Percentiles rank a stretch among this genome's conserved stretches.
These are phyloP conservation scores for Epirrhoe alternata DNA, from an alignment of 2,888 invertebrate species.

Conservation along the genomic window DNA sequence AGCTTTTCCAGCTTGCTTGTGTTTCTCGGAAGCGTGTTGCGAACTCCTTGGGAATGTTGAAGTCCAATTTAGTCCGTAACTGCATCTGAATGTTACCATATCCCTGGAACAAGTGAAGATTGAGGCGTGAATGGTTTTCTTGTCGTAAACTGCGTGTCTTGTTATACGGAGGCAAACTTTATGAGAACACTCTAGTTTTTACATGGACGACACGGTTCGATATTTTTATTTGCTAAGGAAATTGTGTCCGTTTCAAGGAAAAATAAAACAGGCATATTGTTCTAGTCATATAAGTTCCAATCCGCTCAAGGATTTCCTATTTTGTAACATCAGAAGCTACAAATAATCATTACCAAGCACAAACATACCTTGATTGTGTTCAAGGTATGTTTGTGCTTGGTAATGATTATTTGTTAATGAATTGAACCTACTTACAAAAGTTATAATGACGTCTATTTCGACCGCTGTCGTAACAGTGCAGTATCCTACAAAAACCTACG, in stretches of 20 bases:
- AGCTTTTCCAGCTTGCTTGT: slow-evolving; percentile 60
- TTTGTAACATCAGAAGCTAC: neutral
- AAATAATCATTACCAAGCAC: neutral
- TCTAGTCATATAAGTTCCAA: neutral
- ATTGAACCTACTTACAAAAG: no score
- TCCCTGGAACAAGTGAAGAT: slow-evolving; percentile 77
- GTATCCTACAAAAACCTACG: neutral
- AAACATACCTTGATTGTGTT: neutral
- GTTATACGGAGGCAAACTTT: slow-evolving; percentile 68
- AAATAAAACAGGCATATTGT: neutral
- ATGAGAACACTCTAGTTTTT: slow-evolving; percentile 58
- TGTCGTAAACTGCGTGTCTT: slow-evolving; percentile 75
- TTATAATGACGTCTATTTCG: neutral
- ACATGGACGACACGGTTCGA: slow-evolving; percentile 42
- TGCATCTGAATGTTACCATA: slow-evolving; percentile 80
- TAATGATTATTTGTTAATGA: no score
- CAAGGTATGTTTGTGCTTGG: no score
- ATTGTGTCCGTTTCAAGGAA: slow-evolving; percentile 15
- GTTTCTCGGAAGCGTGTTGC: slow-evolving; percentile 52
- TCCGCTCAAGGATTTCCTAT: neutral
- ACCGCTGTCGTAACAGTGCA: neutral
- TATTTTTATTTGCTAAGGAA: slow-evolving; percentile 42
- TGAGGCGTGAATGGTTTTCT: slow-evolving; percentile 72
- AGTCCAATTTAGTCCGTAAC: slow-evolving; percentile 78
- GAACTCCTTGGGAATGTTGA: slow-evolving; percentile 64